Conservation (phyloP, 1,140 invertebrate species). For the Subanguina moxae region DNA sequence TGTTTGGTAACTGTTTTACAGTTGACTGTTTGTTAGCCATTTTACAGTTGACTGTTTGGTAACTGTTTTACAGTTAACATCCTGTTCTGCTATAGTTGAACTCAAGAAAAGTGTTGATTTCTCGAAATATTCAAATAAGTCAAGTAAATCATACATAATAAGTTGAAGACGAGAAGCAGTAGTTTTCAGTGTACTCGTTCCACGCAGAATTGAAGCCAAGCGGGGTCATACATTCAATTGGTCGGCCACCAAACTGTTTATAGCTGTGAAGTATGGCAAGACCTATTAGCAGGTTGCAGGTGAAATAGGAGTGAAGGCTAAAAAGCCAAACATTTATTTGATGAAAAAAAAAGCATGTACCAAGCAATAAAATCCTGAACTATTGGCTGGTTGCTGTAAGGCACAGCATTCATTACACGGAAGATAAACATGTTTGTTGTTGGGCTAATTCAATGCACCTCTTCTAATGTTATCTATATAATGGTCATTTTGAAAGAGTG, state of each 20-base stretch:
- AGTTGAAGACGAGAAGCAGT: slow-evolving; percentile 53
- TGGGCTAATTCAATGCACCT: no score
- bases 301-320: slow-evolving; percentile 53
- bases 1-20: no score
- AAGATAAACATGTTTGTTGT: slow-evolving; percentile 47
- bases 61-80: no score
- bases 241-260: slow-evolving; percentile 57
- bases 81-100: no score
- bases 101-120: no score
- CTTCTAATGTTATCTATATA: no score
- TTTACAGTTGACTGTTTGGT: no score
- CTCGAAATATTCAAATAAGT: no score
- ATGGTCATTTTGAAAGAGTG: no score
- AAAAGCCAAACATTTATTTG: no score
- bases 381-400: slow-evolving; percentile 47
- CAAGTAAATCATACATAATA: slow-evolving; percentile 53
- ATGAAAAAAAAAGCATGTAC: no score
- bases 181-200: slow-evolving; percentile 54
- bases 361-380: slow-evolving; percentile 53
- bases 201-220: slow-evolving; percentile 29
- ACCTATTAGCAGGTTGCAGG: slow-evolving; percentile 49
- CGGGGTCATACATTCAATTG: slow-evolving; percentile 52
- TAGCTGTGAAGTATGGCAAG: slow-evolving; percentile 53
- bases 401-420: slow-evolving; percentile 49
- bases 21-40: no score